These are phyloP conservation scores for Zele albiditarsus DNA, from an alignment of 2,888 invertebrate genomes.

Conservation along the genomic window DNA sequence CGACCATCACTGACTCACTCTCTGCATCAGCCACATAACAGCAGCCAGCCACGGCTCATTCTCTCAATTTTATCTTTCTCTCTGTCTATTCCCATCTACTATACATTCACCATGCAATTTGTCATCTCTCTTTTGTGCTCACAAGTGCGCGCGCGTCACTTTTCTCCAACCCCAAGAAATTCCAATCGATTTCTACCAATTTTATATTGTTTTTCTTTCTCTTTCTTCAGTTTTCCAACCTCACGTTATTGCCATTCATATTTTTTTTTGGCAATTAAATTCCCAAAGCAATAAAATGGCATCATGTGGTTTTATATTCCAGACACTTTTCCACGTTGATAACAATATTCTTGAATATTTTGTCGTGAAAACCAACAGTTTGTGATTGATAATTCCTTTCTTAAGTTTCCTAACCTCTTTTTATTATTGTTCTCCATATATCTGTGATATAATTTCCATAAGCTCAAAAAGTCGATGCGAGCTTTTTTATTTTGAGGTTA, in stretches of 20 bases:
- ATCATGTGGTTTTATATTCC: too few relatives aligned
- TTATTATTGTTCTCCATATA: too few relatives aligned
- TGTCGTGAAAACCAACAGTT: too few relatives aligned
- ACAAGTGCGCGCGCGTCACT: conserved; percentile 7
- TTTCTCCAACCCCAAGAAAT: conserved; percentile 22
- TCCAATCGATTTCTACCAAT: not conserved
- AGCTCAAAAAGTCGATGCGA: too few relatives aligned
- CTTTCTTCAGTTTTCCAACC: not conserved
- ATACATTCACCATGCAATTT: not conserved
- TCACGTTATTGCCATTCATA: not conserved
- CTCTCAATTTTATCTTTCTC: conserved; percentile 35
- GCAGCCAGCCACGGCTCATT: not conserved
- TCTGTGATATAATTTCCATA: too few relatives aligned
- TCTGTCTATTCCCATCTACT: not conserved
- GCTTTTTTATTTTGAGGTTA: not conserved
- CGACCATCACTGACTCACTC: conserved; percentile 65
- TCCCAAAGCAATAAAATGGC: too few relatives aligned
- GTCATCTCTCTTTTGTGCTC: conserved; percentile 18
- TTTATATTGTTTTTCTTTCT: not conserved
- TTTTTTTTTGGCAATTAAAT: not conserved
- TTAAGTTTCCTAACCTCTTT: too few relatives aligned
- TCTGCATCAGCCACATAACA: conserved; percentile 38
- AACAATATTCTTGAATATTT: too few relatives aligned
- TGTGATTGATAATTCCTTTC: too few relatives aligned
- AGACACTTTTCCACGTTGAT: too few relatives aligned